Evolutionary conservation across 2,888 invertebrate species (phyloP).

Genomic region (Heteropelma amictum): DNA sequence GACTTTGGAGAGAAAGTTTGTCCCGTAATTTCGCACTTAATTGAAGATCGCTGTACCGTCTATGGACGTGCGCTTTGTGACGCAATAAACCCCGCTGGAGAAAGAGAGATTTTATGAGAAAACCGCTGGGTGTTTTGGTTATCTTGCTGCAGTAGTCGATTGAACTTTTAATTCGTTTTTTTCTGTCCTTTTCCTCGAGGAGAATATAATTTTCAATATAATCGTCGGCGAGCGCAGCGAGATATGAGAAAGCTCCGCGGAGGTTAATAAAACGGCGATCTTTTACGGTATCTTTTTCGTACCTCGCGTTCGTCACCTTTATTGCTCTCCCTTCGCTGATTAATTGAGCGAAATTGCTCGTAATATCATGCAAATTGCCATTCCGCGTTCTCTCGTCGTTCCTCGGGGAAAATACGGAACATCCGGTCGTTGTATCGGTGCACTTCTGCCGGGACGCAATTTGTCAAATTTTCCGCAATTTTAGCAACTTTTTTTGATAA

Average conservation of each 20-base stretch:
- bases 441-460: background rate
- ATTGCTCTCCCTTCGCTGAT: slow-evolving; percentile 5
- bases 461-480: background rate
- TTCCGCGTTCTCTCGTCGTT: no score
- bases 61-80: slow-evolving; percentile 53
- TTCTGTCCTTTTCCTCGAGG: slow-evolving; percentile 23
- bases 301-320: no score
- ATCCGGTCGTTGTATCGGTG: no score
- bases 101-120: slow-evolving; percentile 58
- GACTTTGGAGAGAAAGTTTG: no score
- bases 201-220: slow-evolving; percentile 58
- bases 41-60: slow-evolving; percentile 42
- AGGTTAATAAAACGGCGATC: no score
- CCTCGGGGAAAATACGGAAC: no score
- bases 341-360: slow-evolving; percentile 32
- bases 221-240: no score
- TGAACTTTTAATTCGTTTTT: slow-evolving; percentile 61
- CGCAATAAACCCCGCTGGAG: slow-evolving; percentile 35
- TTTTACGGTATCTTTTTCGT: no score
- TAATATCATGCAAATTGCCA: background rate
- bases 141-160: slow-evolving; percentile 37
- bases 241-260: no score
- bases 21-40: slow-evolving; percentile 52
- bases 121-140: background rate
- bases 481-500: no score